Evolutionary conservation across 2,797 vertebrate species (phyloP).

Genomic region (Enteromius fasciolatus): DNA sequence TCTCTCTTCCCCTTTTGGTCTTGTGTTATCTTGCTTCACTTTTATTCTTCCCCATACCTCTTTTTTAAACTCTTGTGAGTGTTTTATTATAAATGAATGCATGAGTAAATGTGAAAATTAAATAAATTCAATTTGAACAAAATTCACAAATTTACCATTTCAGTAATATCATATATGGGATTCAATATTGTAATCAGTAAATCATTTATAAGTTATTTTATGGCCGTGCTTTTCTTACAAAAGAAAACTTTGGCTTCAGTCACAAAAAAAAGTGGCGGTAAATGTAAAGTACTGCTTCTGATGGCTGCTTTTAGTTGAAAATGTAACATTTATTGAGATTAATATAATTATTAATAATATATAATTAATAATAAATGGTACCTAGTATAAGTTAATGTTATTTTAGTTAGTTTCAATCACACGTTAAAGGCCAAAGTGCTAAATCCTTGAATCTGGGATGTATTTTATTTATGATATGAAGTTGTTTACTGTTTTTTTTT

Average conservation of each 20-base stretch:
- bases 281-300: neutral
- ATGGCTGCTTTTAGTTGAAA: neutral
- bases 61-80: neutral
- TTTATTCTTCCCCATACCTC: constrained; percentile 8
- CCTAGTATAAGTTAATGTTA: too few species aligned
- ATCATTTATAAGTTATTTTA: too few species aligned
- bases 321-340: neutral
- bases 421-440: neutral
- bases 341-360: neutral
- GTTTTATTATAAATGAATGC: neutral
- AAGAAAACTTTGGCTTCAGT: neutral
- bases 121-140: neutral
- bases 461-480: neutral
- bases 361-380: neutral
- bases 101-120: neutral
- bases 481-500: neutral
- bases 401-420: neutral
- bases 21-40: neutral
- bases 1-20: neutral
- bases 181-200: neutral
- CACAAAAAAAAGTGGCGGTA: neutral
- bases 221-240: neutral
- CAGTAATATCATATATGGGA: neutral
- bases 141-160: neutral
- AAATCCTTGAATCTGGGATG: neutral